Base-by-base conservation (phyloP, 2,888 invertebrate genomes). In the Drosophila falleni region DNA sequence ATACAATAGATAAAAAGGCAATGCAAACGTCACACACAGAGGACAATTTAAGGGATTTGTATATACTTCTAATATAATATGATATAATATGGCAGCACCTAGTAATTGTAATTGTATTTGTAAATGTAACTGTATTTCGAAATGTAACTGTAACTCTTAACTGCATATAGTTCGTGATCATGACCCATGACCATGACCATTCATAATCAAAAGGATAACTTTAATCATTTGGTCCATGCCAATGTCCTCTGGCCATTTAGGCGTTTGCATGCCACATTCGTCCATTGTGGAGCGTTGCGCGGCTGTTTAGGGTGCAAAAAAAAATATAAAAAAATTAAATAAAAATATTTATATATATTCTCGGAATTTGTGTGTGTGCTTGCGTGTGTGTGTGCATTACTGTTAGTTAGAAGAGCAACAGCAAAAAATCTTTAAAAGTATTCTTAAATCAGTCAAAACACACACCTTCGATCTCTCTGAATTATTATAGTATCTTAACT, bases 1-100 rank as follows among this genome's bases (percentile, higher is more conserved):
- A 86, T 86, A 89, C 91, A 91, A 91, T 90, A 78, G 88, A 91
- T 90, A 63, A 54, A 89, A 86, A 88, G 88, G 80, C 78, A 70
- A 74, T 87, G 74, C 78, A 81, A 78, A 60, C 70, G 83, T 31
- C 71, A 72, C 13, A 37, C 15, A 39, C 5, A 3, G 44, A 58
- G 62, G 42, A 44, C 16, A 37, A 37, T 15, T 39, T 39, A 37
- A 41, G 42, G 53, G 46, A 41, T 19, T 49, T 64, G 72, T 64
- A 63, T 35, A 67, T 46, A 31, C 9, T 44, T 5, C 33, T 47
- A 58, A 2, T 41, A 29, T 29, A 29, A 29, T 29, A 49, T 39
- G 39, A 44, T 29, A 49, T 23, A 41, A 46, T 19, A 37, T 39
- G 50, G 56, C 53, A 71, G 73, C 73, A 77, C 65, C 37, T 55